These are phyloP conservation scores for Diorhabda sublineata DNA, from an alignment of 1,140 invertebrate genomes.

Conservation along the genomic window DNA sequence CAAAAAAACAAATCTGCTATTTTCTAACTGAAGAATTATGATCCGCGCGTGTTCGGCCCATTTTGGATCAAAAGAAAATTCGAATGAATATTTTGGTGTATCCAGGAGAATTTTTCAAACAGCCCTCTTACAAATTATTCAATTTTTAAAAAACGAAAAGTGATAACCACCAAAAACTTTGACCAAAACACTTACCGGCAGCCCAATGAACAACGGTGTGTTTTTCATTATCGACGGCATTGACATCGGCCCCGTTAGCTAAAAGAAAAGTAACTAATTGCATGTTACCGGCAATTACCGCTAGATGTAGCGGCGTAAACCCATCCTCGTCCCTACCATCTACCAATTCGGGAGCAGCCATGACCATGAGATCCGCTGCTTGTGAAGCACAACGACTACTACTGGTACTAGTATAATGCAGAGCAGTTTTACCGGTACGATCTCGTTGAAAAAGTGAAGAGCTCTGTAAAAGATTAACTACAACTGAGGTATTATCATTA, in stretches of 20 bases:
- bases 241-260: conserved; percentile 79
- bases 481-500: too few relatives aligned
- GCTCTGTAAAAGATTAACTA: conserved; percentile 51
- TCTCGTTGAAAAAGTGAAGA: conserved; percentile 63
- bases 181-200: conserved; percentile 63
- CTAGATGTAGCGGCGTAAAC: conserved; percentile 88
- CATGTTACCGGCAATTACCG: conserved; percentile 85
- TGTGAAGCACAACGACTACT: conserved; percentile 43
- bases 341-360: conserved; percentile 73
- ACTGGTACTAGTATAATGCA: conserved; percentile 84
- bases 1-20: too few relatives aligned
- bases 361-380: conserved; percentile 67
- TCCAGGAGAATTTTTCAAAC: too few relatives aligned
- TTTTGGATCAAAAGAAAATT: too few relatives aligned
- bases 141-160: too few relatives aligned
- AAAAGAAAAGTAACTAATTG: conserved; percentile 76
- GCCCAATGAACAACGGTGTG: conserved; percentile 99
- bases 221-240: conserved; percentile 84
- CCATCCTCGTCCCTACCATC: conserved; percentile 86
- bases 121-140: too few relatives aligned
- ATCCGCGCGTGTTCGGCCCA: too few relatives aligned
- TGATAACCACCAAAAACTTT: too few relatives aligned
- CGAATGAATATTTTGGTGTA: too few relatives aligned
- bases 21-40: too few relatives aligned
- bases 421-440: conserved; percentile 76